phyloP scores from a whole-genome alignment of 2,888 invertebrate species.

The Leptopterna dolabrata region DNA sequence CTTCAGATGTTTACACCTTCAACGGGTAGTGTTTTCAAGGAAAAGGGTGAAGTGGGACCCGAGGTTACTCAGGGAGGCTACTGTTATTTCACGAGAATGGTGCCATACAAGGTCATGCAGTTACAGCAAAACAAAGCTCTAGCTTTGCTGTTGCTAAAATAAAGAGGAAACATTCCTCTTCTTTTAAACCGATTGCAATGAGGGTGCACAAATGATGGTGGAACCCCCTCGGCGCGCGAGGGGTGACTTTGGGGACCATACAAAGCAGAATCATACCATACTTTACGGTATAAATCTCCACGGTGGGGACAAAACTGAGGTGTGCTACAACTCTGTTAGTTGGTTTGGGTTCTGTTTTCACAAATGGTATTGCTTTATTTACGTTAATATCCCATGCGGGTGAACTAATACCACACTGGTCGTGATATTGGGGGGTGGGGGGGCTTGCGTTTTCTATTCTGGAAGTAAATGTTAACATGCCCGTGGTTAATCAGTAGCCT shows the following conservation, averaged over 20 bases:
- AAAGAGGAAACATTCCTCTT: too few species aligned
- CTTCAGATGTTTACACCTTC: neutral
- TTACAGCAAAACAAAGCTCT: neutral
- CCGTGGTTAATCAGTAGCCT: constrained; percentile 9
- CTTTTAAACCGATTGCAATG: neutral
- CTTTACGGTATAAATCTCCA: too few species aligned
- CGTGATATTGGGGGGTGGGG: neutral
- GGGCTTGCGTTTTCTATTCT: neutral
- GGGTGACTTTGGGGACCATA: neutral
- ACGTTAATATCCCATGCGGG: neutral
- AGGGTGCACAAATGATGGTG: neutral
- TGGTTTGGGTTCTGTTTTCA: neutral
- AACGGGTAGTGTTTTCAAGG: neutral
- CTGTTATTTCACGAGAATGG: neutral
- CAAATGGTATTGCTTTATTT: neutral
- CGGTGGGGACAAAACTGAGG: too few species aligned
- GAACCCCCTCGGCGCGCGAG: neutral
- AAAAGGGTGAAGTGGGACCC: neutral
- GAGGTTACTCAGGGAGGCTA: neutral
- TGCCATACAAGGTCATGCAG: neutral
- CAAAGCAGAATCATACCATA: too few species aligned
- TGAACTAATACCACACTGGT: neutral
- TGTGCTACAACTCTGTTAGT: neutral
- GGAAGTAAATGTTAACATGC: neutral
- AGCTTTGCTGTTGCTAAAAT: too few species aligned